Conservation (phyloP, 2,113 vertebrate species). For the Picathartes gymnocephalus region DNA sequence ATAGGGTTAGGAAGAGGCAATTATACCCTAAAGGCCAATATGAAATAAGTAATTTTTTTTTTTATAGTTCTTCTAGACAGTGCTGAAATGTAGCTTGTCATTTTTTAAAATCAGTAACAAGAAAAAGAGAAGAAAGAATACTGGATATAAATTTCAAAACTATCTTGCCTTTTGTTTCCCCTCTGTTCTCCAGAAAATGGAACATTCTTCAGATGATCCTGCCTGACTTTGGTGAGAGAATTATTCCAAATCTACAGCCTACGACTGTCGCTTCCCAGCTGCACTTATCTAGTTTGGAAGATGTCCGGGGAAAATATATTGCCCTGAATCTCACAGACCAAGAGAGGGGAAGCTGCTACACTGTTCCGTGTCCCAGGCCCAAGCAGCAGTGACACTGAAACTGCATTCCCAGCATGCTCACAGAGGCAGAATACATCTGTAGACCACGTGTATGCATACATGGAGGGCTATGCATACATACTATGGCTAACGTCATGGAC, state of each 20-base stretch:
- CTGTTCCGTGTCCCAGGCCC: background rate
- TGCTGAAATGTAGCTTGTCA: background rate
- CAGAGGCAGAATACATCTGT: background rate
- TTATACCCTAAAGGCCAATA: background rate
- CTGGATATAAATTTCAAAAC: background rate
- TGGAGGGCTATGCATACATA: background rate
- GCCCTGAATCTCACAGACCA: background rate
- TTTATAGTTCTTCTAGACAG: background rate
- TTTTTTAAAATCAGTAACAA: background rate
- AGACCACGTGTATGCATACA: accelerated
- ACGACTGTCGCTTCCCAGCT: background rate
- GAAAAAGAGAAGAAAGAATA: background rate
- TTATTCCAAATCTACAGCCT: background rate
- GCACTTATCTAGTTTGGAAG: background rate
- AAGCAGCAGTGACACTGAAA: background rate
- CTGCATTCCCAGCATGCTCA: background rate
- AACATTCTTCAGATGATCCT: background rate
- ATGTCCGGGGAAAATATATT: background rate
- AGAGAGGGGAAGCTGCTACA: background rate
- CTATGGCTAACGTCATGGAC: background rate
- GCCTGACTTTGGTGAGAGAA: background rate
- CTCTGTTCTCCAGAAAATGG: background rate
- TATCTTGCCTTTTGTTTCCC: background rate
- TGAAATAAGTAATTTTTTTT: background rate
- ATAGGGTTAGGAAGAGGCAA: background rate